A percentile compares a stretch with the other conserved stretches of the same genome.
Conservation (phyloP, 2,113 vertebrate genomes). For the Chiloscyllium plagiosum region DNA sequence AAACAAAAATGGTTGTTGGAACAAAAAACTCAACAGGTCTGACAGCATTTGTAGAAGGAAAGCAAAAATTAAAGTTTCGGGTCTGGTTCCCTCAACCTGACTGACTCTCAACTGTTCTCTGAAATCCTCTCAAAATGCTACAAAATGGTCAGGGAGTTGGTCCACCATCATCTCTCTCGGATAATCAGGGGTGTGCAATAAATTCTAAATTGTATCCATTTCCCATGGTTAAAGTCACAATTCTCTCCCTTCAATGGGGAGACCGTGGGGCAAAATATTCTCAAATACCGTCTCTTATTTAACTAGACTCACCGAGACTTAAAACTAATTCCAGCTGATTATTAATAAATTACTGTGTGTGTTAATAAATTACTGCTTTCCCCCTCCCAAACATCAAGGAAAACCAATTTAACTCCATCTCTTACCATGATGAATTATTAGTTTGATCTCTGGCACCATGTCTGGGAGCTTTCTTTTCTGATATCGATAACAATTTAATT, state of each 20-base stretch:
- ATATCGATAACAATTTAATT: background rate
- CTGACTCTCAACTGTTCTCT: background rate
- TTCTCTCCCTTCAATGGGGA: no score
- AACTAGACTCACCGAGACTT: background rate
- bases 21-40: no score
- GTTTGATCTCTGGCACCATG: background rate
- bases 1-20: no score
- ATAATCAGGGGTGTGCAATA: background rate
- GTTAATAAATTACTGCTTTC: no score
- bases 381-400: background rate
- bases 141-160: background rate
- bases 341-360: no score
- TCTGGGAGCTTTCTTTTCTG: background rate
- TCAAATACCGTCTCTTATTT: background rate
- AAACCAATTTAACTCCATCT: background rate
- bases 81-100: background rate
- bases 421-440: background rate
- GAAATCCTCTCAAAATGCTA: background rate
- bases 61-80: no score
- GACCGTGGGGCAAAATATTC: background rate
- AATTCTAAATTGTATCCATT: background rate
- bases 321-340: background rate
- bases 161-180: background rate
- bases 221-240: background rate
- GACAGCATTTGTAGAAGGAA: no score